phyloP scores from a whole-genome alignment of 2,888 invertebrate genomes.

The Eucera pruinosa region DNA sequence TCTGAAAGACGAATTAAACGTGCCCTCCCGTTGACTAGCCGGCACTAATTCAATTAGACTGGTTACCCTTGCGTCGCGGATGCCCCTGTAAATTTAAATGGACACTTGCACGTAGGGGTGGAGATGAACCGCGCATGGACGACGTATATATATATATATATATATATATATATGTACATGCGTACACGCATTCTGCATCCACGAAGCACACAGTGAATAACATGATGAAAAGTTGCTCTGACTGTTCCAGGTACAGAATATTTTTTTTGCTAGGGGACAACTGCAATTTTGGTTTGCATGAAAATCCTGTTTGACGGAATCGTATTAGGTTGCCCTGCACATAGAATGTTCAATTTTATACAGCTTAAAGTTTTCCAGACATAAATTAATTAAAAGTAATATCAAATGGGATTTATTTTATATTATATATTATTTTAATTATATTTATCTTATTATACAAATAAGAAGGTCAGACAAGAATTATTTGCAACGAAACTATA shows the following conservation, averaged over 20 bases:
- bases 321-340: not conserved
- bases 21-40: conserved; percentile 46
- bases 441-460: no score
- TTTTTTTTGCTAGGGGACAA: not conserved
- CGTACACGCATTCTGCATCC: conserved; percentile 6
- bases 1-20: conserved; percentile 63
- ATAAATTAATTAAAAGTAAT: no score
- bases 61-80: conserved; percentile 60
- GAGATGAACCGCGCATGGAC: not conserved
- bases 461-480: no score
- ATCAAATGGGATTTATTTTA: no score
- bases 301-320: not conserved
- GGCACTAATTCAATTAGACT: conserved; percentile 71
- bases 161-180: not conserved
- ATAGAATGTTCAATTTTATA: no score
- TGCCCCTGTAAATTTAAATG: conserved; percentile 66
- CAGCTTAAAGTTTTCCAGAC: no score
- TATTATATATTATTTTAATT: no score
- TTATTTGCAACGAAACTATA: no score
- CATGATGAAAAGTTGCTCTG: not conserved
- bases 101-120: conserved; percentile 21
- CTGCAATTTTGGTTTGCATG: not conserved
- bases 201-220: not conserved
- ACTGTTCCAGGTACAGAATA: not conserved
- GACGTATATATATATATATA: no score